Percentiles rank a stretch among this genome's conserved stretches.
phyloP scores from a whole-genome alignment of 2,888 invertebrate genomes.

The Epinotia demarniana region DNA sequence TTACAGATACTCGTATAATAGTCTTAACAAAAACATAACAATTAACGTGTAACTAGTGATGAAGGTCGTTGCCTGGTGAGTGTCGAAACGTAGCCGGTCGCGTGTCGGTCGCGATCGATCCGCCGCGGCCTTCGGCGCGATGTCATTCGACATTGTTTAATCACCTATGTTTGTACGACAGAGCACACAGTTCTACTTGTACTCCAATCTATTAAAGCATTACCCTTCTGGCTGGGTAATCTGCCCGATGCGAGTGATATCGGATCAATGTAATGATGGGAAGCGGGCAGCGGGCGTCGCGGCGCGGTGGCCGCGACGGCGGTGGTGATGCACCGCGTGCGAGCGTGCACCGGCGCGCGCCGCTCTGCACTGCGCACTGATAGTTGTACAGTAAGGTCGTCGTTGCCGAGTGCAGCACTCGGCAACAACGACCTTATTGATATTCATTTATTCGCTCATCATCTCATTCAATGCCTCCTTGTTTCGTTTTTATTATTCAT shows the following conservation, averaged over 20 bases:
- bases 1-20: slow-evolving; percentile 12
- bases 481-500: too few species aligned
- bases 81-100: slow-evolving; percentile 7
- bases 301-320: not conserved
- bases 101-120: slow-evolving; percentile 16
- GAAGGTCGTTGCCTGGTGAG: slow-evolving; percentile 11
- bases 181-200: not conserved
- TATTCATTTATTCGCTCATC: too few species aligned
- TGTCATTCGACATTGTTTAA: slow-evolving; percentile 6
- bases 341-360: not conserved
- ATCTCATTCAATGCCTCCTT: too few species aligned
- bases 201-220: not conserved
- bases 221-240: not conserved
- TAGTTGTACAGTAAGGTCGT: too few species aligned
- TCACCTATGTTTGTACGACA: not conserved
- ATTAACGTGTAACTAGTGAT: slow-evolving; percentile 9
- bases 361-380: not conserved
- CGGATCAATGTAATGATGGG: slow-evolving; percentile 14
- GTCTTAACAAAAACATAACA: slow-evolving; percentile 17
- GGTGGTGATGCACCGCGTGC: not conserved
- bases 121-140: slow-evolving; percentile 10
- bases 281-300: not conserved
- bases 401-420: too few species aligned
- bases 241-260: not conserved
- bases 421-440: too few species aligned